Evolutionary conservation across 2,888 invertebrate genomes (phyloP).

Genomic region (Cryptops parisi): DNA sequence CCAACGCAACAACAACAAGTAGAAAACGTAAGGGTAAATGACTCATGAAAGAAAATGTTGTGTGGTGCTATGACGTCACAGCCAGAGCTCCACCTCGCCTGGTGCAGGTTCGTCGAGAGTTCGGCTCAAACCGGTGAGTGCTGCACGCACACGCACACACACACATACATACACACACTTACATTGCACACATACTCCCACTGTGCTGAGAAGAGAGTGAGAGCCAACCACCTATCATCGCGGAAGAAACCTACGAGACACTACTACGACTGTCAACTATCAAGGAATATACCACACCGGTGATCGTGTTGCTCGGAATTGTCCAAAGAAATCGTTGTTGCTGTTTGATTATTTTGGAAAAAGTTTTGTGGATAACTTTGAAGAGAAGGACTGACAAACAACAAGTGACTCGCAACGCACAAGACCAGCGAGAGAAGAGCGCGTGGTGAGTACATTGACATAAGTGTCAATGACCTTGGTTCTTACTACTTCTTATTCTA

Average conservation of each 20-base stretch:
- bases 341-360: not conserved
- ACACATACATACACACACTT: not conserved
- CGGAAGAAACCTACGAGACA: too few relatives aligned
- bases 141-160: not conserved
- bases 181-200: too few relatives aligned
- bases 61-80: not conserved
- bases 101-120: not conserved
- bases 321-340: too few relatives aligned
- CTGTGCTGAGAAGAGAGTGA: too few relatives aligned
- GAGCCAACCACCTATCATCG: too few relatives aligned
- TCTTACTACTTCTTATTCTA: too few relatives aligned
- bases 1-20: too few relatives aligned
- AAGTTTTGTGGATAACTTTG: not conserved
- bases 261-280: too few relatives aligned
- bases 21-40: not conserved
- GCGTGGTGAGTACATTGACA: slow-evolving; percentile 14
- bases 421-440: not conserved
- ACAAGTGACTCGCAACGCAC: not conserved
- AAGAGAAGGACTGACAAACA: not conserved
- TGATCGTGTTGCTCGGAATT: too few relatives aligned
- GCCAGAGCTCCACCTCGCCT: not conserved
- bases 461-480: slow-evolving; percentile 16
- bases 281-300: too few relatives aligned
- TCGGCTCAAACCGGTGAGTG: not conserved
- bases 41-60: not conserved